phyloP scores from a whole-genome alignment of 2,888 invertebrate genomes.

The Pasiphila rectangulata region DNA sequence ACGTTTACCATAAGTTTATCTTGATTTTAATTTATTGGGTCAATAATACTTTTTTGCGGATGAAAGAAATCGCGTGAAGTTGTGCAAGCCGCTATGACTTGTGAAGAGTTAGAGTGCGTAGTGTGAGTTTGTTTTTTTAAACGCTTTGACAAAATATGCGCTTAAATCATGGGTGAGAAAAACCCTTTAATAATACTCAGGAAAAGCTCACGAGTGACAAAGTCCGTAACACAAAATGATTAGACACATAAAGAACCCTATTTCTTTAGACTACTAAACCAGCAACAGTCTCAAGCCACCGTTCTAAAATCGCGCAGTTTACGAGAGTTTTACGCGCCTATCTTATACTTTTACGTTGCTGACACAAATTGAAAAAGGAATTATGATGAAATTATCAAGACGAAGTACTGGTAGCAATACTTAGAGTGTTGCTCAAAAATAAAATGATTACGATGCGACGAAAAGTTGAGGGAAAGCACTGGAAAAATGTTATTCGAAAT shows the following conservation, averaged over 20 bases:
- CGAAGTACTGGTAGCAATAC: background rate
- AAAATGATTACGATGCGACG: no score
- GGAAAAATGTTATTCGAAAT: slow-evolving; percentile 56
- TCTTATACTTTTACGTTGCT: slow-evolving; percentile 54
- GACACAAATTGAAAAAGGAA: slow-evolving; percentile 75
- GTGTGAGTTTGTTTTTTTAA: background rate
- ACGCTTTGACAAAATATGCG: slow-evolving; percentile 19
- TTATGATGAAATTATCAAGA: slow-evolving; percentile 58
- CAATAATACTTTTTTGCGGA: slow-evolving; percentile 38
- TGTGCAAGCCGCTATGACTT: no score
- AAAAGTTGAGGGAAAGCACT: background rate
- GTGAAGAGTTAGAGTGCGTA: no score
- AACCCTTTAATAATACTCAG: slow-evolving; percentile 24
- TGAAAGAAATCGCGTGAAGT: slow-evolving; percentile 13
- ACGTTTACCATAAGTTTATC: slow-evolving; percentile 46
- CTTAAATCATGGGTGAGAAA: slow-evolving; percentile 29
- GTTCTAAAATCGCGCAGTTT: slow-evolving; percentile 69
- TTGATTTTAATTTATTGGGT: slow-evolving; percentile 45
- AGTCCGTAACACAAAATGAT: slow-evolving; percentile 74
- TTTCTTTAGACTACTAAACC: slow-evolving; percentile 75
- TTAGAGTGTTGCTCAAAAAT: no score
- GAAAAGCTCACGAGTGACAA: slow-evolving; percentile 38
- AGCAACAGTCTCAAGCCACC: slow-evolving; percentile 67
- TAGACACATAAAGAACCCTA: slow-evolving; percentile 76
- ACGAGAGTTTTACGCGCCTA: slow-evolving; percentile 77